Percentiles rank a stretch among this genome's conserved stretches.
These are phyloP conservation scores for Caenorhabditis imperialis DNA, from an alignment of 2,888 invertebrate genomes.

Conservation along the genomic window DNA sequence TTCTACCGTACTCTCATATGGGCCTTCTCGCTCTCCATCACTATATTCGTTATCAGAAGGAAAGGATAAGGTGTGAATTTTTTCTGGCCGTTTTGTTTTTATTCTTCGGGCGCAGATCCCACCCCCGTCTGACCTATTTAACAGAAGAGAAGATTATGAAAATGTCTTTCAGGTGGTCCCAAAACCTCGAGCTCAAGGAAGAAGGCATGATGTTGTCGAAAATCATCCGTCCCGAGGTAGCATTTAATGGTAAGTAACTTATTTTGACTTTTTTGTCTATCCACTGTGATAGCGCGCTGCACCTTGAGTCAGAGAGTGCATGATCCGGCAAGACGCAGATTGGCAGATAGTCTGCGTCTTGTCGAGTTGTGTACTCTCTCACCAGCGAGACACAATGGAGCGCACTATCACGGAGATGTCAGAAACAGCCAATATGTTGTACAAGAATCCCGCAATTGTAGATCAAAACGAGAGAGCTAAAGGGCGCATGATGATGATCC, in stretches of 20 bases:
- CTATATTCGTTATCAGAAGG: constrained; percentile 26
- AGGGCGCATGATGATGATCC: constrained; percentile 29
- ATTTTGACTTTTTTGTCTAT: no score
- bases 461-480: constrained; percentile 41
- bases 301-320: no score
- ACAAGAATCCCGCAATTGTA: no score
- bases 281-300: no score
- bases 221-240: constrained; percentile 44
- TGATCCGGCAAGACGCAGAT: no score
- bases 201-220: constrained; percentile 37
- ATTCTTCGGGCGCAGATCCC: neutral
- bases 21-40: constrained; percentile 30
- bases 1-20: constrained; percentile 1
- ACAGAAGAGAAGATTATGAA: neutral
- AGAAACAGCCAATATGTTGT: no score
- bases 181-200: constrained; percentile 4
- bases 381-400: no score
- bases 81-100: neutral
- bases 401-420: no score
- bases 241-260: constrained; percentile 36
- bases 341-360: no score
- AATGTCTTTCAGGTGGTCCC: constrained; percentile 22
- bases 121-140: neutral
- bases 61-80: constrained; percentile 19
- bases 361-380: no score